These are phyloP conservation scores for Chaetodon trifascialis DNA, from an alignment of 2,113 vertebrate species.

Conservation along the genomic window DNA sequence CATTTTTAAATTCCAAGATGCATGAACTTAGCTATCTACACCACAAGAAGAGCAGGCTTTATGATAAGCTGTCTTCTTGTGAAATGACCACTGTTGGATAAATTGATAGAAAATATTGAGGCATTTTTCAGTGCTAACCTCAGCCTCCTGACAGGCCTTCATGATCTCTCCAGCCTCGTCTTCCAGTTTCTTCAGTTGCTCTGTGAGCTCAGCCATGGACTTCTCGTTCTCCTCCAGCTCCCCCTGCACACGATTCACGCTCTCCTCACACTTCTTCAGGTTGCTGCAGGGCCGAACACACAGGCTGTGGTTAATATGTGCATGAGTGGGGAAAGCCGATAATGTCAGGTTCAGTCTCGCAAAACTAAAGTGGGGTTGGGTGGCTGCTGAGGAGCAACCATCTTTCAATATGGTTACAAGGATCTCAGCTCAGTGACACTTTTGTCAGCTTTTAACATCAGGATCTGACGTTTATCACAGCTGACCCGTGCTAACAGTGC, in stretches of 20 bases:
- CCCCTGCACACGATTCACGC: conserved; percentile 82
- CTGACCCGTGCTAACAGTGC: background rate
- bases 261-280: conserved; percentile 91
- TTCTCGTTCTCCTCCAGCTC: conserved; percentile 89
- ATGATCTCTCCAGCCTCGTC: conserved; percentile 89
- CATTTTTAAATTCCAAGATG: background rate
- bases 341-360: background rate
- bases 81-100: background rate
- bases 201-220: conserved; percentile 82
- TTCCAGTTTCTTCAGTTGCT: conserved; percentile 89
- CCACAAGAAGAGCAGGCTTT: background rate
- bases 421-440: background rate
- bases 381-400: background rate
- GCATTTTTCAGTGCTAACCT: conserved; percentile 73
- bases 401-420: background rate
- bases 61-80: background rate
- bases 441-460: background rate
- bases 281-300: conserved; percentile 83
- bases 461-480: background rate
- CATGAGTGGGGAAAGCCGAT: background rate
- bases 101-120: background rate
- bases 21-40: no score
- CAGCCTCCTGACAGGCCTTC: conserved; percentile 87
- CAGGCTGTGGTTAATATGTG: background rate
- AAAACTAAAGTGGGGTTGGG: background rate